A percentile compares a stretch with the other conserved stretches of the same genome.
Evolutionary conservation across 2,797 vertebrate species (phyloP).

Genomic region (Naso thynnoides): DNA sequence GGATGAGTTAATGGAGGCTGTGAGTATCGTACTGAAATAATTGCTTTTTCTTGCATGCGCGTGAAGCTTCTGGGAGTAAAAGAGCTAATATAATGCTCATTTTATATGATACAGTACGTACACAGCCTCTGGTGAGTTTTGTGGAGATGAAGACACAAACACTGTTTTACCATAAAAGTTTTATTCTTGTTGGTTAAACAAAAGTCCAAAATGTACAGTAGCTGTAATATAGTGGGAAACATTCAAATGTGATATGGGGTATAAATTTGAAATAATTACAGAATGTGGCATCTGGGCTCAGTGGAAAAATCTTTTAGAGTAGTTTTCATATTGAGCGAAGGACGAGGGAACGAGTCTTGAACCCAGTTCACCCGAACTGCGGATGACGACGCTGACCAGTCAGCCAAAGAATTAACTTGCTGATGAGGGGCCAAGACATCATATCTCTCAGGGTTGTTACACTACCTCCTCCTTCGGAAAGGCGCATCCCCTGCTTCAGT

Average conservation of each 20-base stretch:
- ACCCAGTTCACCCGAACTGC: too few relatives aligned
- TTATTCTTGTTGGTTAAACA: not conserved
- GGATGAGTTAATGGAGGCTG: constrained; percentile 60
- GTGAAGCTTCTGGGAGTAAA: constrained; percentile 36
- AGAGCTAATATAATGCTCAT: constrained; percentile 40
- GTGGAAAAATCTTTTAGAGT: not conserved
- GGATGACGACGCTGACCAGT: too few relatives aligned
- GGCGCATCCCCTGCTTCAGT: too few relatives aligned
- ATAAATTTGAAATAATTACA: not conserved
- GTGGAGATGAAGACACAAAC: constrained; percentile 24
- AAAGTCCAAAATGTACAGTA: constrained; percentile 9
- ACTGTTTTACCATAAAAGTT: constrained; percentile 19
- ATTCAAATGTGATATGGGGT: not conserved
- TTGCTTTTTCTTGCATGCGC: constrained; percentile 50
- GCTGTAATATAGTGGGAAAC: not conserved
- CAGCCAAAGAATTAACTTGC: too few relatives aligned
- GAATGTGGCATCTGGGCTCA: not conserved
- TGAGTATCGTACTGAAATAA: constrained; percentile 59
- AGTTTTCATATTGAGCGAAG: too few relatives aligned
- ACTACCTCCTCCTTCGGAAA: too few relatives aligned
- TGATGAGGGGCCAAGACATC: too few relatives aligned
- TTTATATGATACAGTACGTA: constrained; percentile 34
- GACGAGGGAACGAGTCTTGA: too few relatives aligned
- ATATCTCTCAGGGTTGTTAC: too few relatives aligned
- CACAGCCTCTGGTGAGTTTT: constrained; percentile 35